A percentile compares a stretch with the other conserved stretches of the same genome.
These are phyloP conservation scores for Furcula furcula DNA, from an alignment of 2,888 invertebrate genomes.

Conservation along the genomic window DNA sequence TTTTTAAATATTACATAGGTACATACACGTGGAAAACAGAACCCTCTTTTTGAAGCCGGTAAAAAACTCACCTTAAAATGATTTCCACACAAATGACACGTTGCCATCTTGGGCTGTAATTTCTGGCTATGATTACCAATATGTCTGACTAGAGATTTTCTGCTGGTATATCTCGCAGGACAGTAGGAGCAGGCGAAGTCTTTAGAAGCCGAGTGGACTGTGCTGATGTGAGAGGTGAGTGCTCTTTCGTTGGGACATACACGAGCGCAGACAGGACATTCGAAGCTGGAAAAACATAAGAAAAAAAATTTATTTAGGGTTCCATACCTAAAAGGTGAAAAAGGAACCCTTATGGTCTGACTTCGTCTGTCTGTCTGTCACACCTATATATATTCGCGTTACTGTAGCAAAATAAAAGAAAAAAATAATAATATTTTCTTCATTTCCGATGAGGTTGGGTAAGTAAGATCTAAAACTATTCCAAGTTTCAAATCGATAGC, in stretches of 20 bases:
- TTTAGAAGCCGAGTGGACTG: constrained; percentile 36
- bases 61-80: constrained; percentile 53
- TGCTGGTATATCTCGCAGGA: constrained; percentile 35
- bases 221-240: constrained; percentile 39
- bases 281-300: constrained; percentile 39
- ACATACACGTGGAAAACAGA: no score
- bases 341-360: no score
- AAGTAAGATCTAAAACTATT: no score
- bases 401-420: no score
- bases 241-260: constrained; percentile 27
- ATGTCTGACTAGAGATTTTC: constrained; percentile 44
- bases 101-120: constrained; percentile 18
- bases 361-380: no score
- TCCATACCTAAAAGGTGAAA: not conserved
- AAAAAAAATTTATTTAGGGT: no score
- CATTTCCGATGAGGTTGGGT: no score
- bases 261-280: constrained; percentile 34
- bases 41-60: no score
- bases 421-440: no score
- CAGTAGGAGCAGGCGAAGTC: constrained; percentile 40
- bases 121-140: constrained; percentile 24
- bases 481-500: no score
- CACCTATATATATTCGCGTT: no score
- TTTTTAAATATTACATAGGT: no score
- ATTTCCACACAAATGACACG: constrained; percentile 61